Conservation (phyloP, 1,140 invertebrate species). For the Hestina assimilis region DNA sequence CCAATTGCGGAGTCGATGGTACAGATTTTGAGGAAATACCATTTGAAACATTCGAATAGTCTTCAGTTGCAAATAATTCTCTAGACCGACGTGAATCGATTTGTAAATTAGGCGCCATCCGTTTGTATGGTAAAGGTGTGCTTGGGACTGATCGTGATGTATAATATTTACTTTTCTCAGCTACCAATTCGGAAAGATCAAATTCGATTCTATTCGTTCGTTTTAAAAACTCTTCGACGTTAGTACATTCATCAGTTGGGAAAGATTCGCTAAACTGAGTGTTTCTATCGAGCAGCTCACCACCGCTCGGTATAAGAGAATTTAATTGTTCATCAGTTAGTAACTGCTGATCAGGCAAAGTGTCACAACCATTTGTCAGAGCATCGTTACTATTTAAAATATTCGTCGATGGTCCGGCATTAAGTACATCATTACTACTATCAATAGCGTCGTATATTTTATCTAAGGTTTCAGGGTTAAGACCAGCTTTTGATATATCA, state of each 20-base stretch:
- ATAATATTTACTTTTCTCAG: conserved; percentile 67
- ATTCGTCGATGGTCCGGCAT: conserved; percentile 39
- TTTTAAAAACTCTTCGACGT: conserved; percentile 68
- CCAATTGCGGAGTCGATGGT: conserved; percentile 80
- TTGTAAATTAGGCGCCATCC: conserved; percentile 57
- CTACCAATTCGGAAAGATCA: conserved; percentile 59
- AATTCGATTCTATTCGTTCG: conserved; percentile 68
- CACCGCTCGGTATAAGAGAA: conserved; percentile 49
- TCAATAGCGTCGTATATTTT: conserved; percentile 77
- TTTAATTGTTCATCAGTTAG: conserved; percentile 56
- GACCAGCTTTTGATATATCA: conserved; percentile 74
- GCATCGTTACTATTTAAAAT: conserved; percentile 51
- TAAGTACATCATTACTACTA: conserved; percentile 70
- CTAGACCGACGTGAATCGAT: conserved; percentile 58
- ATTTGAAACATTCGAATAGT: conserved; percentile 50
- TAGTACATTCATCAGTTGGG: conserved; percentile 44
- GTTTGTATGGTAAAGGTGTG: conserved; percentile 80
- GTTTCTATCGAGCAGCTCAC: conserved; percentile 41
- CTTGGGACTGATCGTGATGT: conserved; percentile 82
- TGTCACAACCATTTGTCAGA: conserved; percentile 59
- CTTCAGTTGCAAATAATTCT: conserved; percentile 49
- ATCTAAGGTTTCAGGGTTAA: conserved; percentile 74
- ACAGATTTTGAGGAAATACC: conserved; percentile 80
- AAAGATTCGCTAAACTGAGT: conserved; percentile 58
- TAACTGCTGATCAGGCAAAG: conserved; percentile 53